Base-by-base conservation (phyloP, 1,140 invertebrate genomes). In the Apis laboriosa region DNA sequence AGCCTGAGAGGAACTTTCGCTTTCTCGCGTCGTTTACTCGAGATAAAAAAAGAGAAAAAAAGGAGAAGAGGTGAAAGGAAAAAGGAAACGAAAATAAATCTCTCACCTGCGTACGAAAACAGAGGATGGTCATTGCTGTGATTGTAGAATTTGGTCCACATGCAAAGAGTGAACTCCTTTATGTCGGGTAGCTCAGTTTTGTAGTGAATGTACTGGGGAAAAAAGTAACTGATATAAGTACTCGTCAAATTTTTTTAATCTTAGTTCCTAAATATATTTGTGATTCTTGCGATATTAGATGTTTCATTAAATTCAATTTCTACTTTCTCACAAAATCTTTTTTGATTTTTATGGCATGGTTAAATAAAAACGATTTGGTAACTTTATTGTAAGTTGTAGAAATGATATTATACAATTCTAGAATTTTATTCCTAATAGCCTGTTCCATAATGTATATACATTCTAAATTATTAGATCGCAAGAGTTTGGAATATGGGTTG, bases 111-210 rank as follows among this genome's bases (percentile, higher is more conserved):
- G 90, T 98, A 98, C 58, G 97, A 97, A 90, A 98, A 97, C 73
- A 98, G 88, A 0, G 97, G 96, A 94, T 98, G 97, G 89, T 98
- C 97, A 70, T 96, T 96, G 19, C 95, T 95, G 88, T 97, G 97
- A 90, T 97, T 98, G 80, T 95, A 95, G 83, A 97, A 97, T 86
- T 97, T 97, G 78, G 95, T 96, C 97, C 97, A 98, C 91, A 96
- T 95, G 88, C 97, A 98, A 0, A 97, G 93, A 0, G 97, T 97
- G 89, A 97, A 97, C 90, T 97, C 97, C 85, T 97, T 97, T 71
- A 97, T 87, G 83, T 97, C 96, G 0, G 97, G 97, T 12, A 98
- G 84, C 28, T 95, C 89, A 24, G 94, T 95, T 79, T 96, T 96
- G 90, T 97, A 97, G 78, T 96, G 95, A 34, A 97, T 94, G 83